phyloP scores from a whole-genome alignment of 1,140 invertebrate species.

The Drosophila oshimai region DNA sequence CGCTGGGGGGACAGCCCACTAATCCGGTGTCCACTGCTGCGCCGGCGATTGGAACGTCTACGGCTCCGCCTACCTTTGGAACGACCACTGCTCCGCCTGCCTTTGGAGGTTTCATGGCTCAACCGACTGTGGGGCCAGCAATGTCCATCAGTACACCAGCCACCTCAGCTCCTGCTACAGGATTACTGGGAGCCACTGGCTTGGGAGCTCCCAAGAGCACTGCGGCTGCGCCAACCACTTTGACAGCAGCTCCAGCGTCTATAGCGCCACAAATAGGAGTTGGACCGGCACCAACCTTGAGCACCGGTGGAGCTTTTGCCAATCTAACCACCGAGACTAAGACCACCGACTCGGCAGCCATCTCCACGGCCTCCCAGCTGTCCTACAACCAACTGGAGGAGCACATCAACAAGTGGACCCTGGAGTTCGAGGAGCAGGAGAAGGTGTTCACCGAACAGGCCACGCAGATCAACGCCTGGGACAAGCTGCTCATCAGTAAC shows the following conservation, averaged over 20 bases:
- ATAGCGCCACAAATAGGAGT: conserved; percentile 37
- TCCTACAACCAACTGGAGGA: conserved; percentile 96
- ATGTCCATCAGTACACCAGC: conserved; percentile 3
- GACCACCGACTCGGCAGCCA: conserved; percentile 58
- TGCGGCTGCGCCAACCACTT: background rate
- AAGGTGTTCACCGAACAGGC: conserved; percentile 96
- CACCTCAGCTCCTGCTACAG: background rate
- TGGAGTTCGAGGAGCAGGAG: conserved; percentile 96
- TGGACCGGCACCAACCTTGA: conserved; percentile 10
- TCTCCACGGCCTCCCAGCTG: conserved; percentile 82
- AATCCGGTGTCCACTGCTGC: conserved; percentile 23
- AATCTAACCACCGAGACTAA: conserved; percentile 64
- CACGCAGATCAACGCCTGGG: conserved; percentile 97
- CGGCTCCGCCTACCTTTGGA: too few relatives aligned
- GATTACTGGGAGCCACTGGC: conserved; percentile 13
- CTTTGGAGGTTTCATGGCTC: conserved; percentile 46
- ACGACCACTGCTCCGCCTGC: conserved; percentile 23
- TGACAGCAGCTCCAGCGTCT: conserved; percentile 13
- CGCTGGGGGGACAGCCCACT: background rate
- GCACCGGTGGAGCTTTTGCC: conserved; percentile 52
- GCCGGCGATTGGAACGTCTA: background rate
- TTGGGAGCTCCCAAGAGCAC: conserved; percentile 22
- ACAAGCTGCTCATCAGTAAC: conserved; percentile 93
- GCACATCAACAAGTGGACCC: conserved; percentile 97
- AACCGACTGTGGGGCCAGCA: conserved; percentile 26